Evolutionary conservation across 2,888 invertebrate species (phyloP).

Genomic region (Bruchidius siliquastri): DNA sequence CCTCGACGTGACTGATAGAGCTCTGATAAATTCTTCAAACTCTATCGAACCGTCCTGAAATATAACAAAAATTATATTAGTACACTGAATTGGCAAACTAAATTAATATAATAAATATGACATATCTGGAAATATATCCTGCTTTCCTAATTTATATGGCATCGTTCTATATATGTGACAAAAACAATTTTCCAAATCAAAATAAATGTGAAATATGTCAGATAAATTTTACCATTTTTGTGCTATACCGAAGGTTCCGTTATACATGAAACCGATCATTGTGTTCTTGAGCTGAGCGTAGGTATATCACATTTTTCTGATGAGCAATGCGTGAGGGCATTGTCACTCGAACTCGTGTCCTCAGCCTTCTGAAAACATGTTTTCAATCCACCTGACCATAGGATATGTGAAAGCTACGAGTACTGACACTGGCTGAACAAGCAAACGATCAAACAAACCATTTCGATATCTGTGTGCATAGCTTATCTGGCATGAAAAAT

Average conservation of each 20-base stretch:
- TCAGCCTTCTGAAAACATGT: too few species aligned
- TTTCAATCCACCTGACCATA: too few species aligned
- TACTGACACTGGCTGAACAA: too few species aligned
- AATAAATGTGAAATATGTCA: background rate
- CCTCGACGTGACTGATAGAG: conserved; percentile 95
- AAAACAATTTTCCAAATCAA: background rate
- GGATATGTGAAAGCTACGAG: too few species aligned
- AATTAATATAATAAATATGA: background rate
- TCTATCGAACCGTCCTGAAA: conserved; percentile 96
- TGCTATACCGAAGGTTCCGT: background rate
- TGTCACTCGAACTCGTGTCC: too few species aligned
- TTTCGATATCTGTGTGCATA: background rate
- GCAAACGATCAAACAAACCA: background rate
- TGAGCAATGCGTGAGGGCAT: too few species aligned
- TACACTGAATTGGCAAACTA: background rate
- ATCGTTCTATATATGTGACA: background rate
- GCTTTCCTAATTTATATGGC: background rate
- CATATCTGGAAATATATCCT: background rate
- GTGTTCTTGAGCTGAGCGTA: background rate
- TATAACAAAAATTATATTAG: conserved; percentile 5
- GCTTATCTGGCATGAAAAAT: background rate
- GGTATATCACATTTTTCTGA: too few species aligned
- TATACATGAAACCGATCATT: too few species aligned
- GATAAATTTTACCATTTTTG: background rate
- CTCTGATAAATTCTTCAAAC: conserved; percentile 98